Conservation (phyloP, 2,797 vertebrate genomes). For the Rhinogobio ventralis region DNA sequence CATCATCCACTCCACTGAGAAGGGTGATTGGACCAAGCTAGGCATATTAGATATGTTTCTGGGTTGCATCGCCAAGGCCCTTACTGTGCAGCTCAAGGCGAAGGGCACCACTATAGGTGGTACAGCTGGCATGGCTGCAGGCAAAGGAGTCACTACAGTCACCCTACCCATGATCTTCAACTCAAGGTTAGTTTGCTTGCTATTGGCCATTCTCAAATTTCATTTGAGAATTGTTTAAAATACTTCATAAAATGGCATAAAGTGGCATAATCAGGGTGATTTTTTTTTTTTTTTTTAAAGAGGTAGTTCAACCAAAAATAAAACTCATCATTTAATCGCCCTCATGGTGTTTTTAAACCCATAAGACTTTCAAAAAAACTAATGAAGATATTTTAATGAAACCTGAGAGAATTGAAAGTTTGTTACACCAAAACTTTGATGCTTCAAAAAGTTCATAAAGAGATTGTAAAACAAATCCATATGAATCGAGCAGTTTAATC, state of each 20-base stretch:
- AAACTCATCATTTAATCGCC: neutral
- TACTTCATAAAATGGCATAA: neutral
- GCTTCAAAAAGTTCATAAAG: neutral
- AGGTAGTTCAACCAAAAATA: neutral
- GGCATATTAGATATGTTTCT: conserved; percentile 99
- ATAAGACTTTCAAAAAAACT: neutral
- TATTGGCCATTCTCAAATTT: neutral
- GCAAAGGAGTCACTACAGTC: conserved; percentile 97
- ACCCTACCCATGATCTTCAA: conserved; percentile 99
- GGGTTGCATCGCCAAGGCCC: conserved; percentile 98
- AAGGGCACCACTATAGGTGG: conserved; percentile 96
- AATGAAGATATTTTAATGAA: neutral
- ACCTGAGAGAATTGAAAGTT: neutral
- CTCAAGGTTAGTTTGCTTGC: conserved; percentile 84
- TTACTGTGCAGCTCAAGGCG: conserved; percentile 98
- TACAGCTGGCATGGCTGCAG: conserved; percentile 90
- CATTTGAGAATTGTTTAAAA: neutral
- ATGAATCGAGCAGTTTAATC: neutral
- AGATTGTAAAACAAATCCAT: neutral
- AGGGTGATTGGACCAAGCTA: conserved; percentile 97
- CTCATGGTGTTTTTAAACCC: neutral
- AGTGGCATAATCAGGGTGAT: neutral
- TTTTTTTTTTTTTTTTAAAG: no score
- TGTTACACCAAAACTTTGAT: neutral
- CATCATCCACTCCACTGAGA: conserved; percentile 99